Base-by-base conservation (phyloP, 2,797 vertebrate species). In the Perodicticus potto region DNA sequence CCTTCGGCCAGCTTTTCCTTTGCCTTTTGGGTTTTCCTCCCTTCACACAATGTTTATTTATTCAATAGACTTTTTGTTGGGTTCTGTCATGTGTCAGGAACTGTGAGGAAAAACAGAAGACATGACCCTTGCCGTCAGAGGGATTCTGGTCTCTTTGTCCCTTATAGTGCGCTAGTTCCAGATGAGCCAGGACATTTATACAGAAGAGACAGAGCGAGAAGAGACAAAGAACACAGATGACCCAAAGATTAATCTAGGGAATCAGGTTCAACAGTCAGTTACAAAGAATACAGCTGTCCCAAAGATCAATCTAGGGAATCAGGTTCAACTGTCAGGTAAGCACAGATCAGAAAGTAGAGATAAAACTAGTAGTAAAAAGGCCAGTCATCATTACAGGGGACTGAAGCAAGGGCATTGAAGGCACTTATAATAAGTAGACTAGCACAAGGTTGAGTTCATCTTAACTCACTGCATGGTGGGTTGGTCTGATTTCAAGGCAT, bases 281-380 rank as follows among this genome's bases (percentile, higher is more conserved):
- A 86, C 37, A n/a, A 87, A 3, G 74, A 59, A 29, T 7, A 23
- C 11, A 43, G 13, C 25, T 61, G 5, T 63, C 84, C 86, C 80
- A 89, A 78, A 91, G 40, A 89, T 93, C 77, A 63, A 85, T 78
- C 32, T 63, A 69, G 67, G n/a, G 61, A 61, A 77, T 81, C 53
- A 84, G 22, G 5, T 73, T 76, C 70, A 93, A 37, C 16, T 10
- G 4, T 63, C 61, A 32, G 61, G 61, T 61, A 70, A 93, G 20
- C 29, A 69, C 11, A 96, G 74, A 45, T 57, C 59, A 96, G 72
- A 96, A 89, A 93, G 40, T 43, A 16, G 53, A 90, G n/a, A 78
- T 43, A 25, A 92, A 82, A 10, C 32, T 77, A n/a, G 63, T 57
- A 3, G 29, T 53, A 76, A 61, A 67, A 89, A 78, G 27, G 4